Conservation (phyloP, 1,140 invertebrate genomes). For the Triops cancriformis region DNA sequence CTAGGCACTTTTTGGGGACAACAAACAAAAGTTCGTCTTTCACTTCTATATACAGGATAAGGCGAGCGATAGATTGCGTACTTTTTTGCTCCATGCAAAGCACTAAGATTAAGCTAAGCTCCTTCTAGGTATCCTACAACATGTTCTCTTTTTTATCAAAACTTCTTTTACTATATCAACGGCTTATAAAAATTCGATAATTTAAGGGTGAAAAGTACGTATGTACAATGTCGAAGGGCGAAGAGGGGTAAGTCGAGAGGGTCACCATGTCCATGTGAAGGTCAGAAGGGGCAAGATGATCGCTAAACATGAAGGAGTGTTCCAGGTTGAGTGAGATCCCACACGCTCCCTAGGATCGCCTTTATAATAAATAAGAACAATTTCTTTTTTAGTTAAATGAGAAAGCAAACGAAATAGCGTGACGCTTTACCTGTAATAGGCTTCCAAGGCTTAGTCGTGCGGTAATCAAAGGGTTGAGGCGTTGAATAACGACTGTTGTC, state of each 20-base stretch:
- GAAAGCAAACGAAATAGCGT: neutral
- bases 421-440: slow-evolving; percentile 33
- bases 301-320: neutral
- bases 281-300: neutral
- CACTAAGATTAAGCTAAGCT: neutral
- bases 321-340: neutral
- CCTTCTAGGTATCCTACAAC: neutral
- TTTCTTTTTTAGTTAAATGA: slow-evolving; percentile 1
- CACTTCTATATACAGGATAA: neutral
- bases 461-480: neutral
- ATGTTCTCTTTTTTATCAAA: neutral
- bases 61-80: neutral
- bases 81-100: neutral
- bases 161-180: neutral
- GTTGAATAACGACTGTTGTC: slow-evolving; percentile 13
- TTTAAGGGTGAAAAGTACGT: neutral
- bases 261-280: neutral
- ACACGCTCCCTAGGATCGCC: slow-evolving; percentile 11
- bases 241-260: neutral
- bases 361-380: neutral
- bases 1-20: slow-evolving; percentile 1
- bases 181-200: neutral
- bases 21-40: neutral
- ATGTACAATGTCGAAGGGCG: neutral
- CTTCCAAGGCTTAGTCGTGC: slow-evolving; percentile 34